Percentiles rank a stretch among this genome's conserved stretches.
Conservation (phyloP, 2,113 vertebrate species). For the Python bivittatus region DNA sequence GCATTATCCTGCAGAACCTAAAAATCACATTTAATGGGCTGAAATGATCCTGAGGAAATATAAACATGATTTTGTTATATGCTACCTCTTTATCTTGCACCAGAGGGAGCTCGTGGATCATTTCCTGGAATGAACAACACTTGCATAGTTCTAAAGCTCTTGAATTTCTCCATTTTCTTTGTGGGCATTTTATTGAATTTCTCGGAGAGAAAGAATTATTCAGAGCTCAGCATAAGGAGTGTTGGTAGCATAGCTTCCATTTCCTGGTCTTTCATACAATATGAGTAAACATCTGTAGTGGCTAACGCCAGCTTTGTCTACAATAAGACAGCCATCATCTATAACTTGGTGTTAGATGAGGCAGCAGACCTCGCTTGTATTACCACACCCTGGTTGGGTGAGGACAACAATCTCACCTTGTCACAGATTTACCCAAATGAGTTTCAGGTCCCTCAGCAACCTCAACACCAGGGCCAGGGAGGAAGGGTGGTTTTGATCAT, state of each 20-base stretch:
- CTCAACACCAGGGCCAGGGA: background rate
- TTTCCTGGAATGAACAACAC: background rate
- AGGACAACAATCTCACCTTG: background rate
- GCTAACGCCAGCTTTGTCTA: background rate
- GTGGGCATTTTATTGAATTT: background rate
- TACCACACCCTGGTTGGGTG: background rate
- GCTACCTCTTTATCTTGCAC: background rate
- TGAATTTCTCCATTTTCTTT: background rate
- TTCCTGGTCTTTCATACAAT: background rate
- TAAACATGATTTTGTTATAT: fast-evolving
- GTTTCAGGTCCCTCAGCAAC: background rate
- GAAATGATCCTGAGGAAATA: background rate
- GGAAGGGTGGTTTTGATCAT: background rate
- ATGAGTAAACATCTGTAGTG: background rate
- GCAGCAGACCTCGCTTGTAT: background rate
- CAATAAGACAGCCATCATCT: background rate
- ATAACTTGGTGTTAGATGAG: background rate
- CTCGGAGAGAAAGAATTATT: background rate
- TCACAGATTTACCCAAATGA: background rate
- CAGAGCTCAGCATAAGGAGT: background rate
- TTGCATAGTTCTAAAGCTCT: background rate
- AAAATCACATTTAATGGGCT: background rate
- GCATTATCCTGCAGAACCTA: background rate
- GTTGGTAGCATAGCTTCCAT: background rate
- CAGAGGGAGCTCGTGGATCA: slow-evolving; percentile 56